Conservation (phyloP, 2,113 vertebrate species). For the Cryptomyrus ogoouensis region DNA sequence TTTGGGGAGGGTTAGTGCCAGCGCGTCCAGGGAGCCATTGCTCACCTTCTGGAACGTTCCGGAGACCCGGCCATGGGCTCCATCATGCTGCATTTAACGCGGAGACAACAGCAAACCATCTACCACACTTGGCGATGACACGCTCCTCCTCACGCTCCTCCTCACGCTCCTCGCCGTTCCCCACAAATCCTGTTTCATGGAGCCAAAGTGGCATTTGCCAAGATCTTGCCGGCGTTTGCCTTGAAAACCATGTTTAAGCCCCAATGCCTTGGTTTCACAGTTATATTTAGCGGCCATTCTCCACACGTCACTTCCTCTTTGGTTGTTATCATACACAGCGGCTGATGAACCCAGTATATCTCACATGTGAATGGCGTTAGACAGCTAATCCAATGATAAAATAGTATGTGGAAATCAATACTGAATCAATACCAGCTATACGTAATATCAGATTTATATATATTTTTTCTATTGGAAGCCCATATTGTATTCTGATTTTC, state of each 20-base stretch:
- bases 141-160: conserved; percentile 52
- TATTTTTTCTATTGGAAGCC: neutral
- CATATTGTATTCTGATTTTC: neutral
- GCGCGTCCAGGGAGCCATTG: neutral
- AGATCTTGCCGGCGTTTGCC: conserved; percentile 59
- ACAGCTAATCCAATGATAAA: neutral
- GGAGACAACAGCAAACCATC: neutral
- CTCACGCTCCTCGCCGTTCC: conserved; percentile 58
- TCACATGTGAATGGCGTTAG: neutral
- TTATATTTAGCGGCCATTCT: neutral
- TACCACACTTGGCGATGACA: conserved; percentile 55
- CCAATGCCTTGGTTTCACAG: conserved; percentile 13
- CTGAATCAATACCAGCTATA: neutral
- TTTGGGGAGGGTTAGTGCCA: neutral
- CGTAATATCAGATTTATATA: neutral
- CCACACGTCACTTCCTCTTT: too few species aligned
- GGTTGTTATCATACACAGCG: neutral
- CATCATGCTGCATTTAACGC: neutral
- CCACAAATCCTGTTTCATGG: conserved; percentile 63
- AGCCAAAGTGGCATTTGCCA: conserved; percentile 61
- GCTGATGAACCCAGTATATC: neutral
- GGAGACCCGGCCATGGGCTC: neutral
- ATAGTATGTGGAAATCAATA: neutral
- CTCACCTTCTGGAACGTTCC: neutral
- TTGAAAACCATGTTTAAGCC: conserved; percentile 63